Percentiles rank a stretch among this genome's conserved stretches.
Evolutionary conservation across 2,888 invertebrate species (phyloP).

Genomic region (Protonemura montana): DNA sequence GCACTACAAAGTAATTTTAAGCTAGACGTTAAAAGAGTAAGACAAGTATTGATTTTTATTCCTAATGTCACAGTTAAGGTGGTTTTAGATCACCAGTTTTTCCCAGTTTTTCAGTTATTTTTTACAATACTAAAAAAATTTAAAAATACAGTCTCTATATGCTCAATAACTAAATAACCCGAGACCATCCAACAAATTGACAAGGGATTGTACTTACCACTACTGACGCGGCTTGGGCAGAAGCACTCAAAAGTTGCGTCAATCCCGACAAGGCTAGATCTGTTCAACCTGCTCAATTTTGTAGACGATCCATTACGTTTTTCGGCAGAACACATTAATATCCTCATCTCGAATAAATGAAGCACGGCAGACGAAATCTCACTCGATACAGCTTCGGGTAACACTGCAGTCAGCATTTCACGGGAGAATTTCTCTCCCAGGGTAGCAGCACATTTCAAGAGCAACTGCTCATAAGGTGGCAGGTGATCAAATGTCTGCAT

Average conservation of each 20-base stretch:
- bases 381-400: constrained; percentile 63
- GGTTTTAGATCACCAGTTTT: too few relatives aligned
- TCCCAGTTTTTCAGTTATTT: too few relatives aligned
- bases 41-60: too few relatives aligned
- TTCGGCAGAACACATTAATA: constrained; percentile 64
- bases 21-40: too few relatives aligned
- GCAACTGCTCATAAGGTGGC: constrained; percentile 66
- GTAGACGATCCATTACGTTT: not conserved
- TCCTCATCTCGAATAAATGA: constrained; percentile 64
- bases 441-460: constrained; percentile 68
- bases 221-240: not conserved
- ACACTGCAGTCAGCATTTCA: constrained; percentile 63
- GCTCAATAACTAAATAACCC: too few relatives aligned
- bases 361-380: constrained; percentile 60
- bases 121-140: too few relatives aligned
- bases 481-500: constrained; percentile 57
- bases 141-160: too few relatives aligned
- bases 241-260: not conserved
- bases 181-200: too few relatives aligned
- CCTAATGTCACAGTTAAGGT: too few relatives aligned
- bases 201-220: not conserved
- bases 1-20: too few relatives aligned
- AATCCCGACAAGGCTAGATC: not conserved
- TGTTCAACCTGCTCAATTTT: not conserved
- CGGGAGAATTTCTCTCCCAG: constrained; percentile 66